Evolutionary conservation across 1,140 invertebrate species (phyloP).

Genomic region (Atta texana): DNA sequence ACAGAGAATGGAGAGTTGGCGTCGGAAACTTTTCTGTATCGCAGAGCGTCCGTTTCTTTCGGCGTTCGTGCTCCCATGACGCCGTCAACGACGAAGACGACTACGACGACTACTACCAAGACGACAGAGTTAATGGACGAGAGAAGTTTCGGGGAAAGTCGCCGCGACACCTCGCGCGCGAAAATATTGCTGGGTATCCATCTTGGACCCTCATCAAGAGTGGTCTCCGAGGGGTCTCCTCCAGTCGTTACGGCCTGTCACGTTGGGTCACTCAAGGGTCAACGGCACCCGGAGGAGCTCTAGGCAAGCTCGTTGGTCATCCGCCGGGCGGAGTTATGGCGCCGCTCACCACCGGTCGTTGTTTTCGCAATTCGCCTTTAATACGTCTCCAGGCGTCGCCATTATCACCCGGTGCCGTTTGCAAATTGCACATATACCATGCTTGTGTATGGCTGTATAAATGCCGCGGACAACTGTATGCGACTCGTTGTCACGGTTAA

Average conservation of each 20-base stretch:
- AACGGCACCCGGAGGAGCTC: slow-evolving; percentile 81
- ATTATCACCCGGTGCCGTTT: slow-evolving; percentile 71
- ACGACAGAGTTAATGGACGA: slow-evolving; percentile 16
- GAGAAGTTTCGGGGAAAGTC: slow-evolving; percentile 67
- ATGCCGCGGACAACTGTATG: slow-evolving; percentile 56
- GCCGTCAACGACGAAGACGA: slow-evolving; percentile 6
- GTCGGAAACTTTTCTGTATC: slow-evolving; percentile 28
- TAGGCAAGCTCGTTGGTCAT: slow-evolving; percentile 76
- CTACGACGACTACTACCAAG: slow-evolving; percentile 3
- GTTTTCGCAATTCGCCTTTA: slow-evolving; percentile 80
- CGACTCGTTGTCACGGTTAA: slow-evolving; percentile 53
- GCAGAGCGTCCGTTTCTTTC: slow-evolving; percentile 21
- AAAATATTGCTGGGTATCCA: slow-evolving; percentile 81
- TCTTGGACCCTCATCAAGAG: slow-evolving; percentile 84
- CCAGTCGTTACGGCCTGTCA: slow-evolving; percentile 80
- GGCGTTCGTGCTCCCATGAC: slow-evolving; percentile 1
- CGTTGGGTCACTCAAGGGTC: slow-evolving; percentile 80
- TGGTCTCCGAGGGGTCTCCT: slow-evolving; percentile 78
- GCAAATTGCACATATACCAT: slow-evolving; percentile 71
- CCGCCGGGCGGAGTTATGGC: slow-evolving; percentile 72
- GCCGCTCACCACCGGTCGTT: slow-evolving; percentile 68
- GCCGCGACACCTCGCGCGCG: slow-evolving; percentile 68
- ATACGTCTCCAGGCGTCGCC: slow-evolving; percentile 73
- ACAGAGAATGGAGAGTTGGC: slow-evolving; percentile 5
- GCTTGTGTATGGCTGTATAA: slow-evolving; percentile 54